phyloP scores from a whole-genome alignment of 2,797 vertebrate genomes.

The Mallotus villosus region DNA sequence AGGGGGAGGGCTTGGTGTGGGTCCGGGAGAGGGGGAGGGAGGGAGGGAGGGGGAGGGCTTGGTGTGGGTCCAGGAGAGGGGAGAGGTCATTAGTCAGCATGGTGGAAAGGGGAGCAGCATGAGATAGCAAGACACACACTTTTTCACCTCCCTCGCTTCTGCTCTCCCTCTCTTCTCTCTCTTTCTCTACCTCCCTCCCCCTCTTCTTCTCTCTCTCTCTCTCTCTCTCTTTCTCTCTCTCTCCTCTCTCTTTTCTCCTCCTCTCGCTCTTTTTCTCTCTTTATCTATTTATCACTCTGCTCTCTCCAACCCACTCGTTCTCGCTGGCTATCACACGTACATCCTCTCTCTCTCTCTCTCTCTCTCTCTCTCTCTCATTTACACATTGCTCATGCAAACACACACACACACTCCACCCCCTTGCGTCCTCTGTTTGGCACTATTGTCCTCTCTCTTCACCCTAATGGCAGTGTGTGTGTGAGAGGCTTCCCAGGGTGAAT shows the following conservation, averaged over 20 bases:
- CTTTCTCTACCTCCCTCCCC: background rate
- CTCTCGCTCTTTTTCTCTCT: background rate
- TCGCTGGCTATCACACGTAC: background rate
- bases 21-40: constrained; percentile 25
- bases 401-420: constrained; percentile 29
- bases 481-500: background rate
- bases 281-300: background rate
- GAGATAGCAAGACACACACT: constrained; percentile 34
- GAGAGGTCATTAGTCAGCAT: constrained; percentile 62
- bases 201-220: background rate
- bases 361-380: background rate
- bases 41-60: constrained; percentile 1
- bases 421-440: constrained; percentile 5
- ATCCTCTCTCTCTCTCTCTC: background rate
- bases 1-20: too few species aligned
- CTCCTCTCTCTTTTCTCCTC: background rate
- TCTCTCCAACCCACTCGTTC: background rate
- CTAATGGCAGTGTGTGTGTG: background rate
- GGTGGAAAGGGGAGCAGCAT: constrained; percentile 56
- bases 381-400: background rate
- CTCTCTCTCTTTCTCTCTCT: background rate
- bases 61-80: constrained; percentile 24
- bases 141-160: constrained; percentile 25
- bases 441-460: constrained; percentile 7
- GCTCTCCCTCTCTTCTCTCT: constrained; percentile 29